phyloP scores from a whole-genome alignment of 1,140 invertebrate genomes.

The Saccostrea cuccullata region DNA sequence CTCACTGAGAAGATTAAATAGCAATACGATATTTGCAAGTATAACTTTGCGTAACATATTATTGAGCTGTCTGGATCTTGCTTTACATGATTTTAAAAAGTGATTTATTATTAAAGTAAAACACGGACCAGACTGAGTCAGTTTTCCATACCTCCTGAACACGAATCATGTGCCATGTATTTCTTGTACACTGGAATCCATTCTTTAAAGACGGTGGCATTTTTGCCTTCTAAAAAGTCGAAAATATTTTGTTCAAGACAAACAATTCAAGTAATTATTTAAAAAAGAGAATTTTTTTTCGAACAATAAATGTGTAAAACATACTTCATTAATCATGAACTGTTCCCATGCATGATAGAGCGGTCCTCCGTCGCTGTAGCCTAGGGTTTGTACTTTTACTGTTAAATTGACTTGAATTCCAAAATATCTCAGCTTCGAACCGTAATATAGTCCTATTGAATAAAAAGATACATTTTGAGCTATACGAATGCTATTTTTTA shows the following conservation, averaged over 20 bases:
- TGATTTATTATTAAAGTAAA: too few species aligned
- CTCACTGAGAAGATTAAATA: too few species aligned
- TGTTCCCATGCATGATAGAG: constrained; percentile 69
- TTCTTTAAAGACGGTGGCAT: constrained; percentile 66
- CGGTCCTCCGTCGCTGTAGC: constrained; percentile 67
- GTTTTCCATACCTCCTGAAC: constrained; percentile 66
- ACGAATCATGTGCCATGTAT: constrained; percentile 70
- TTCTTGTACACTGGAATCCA: constrained; percentile 67
- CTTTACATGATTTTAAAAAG: too few species aligned
- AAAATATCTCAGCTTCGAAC: constrained; percentile 63
- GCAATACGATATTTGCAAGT: too few species aligned
- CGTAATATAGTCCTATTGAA: constrained; percentile 61
- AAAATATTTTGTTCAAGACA: too few species aligned
- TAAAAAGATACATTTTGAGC: neutral
- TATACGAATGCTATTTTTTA: too few species aligned
- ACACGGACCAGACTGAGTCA: too few species aligned
- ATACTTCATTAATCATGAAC: constrained; percentile 62
- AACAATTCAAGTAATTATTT: too few species aligned
- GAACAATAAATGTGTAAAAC: neutral
- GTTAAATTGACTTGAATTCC: constrained; percentile 70
- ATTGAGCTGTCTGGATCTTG: too few species aligned
- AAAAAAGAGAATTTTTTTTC: too few species aligned
- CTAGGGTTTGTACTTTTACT: constrained; percentile 63
- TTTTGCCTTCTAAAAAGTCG: constrained; percentile 47
- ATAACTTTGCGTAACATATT: too few species aligned